Evolutionary conservation across 35 echinoderm and acorn worm species (phyloP).

Genomic region (Ophiothrix spiculata): DNA sequence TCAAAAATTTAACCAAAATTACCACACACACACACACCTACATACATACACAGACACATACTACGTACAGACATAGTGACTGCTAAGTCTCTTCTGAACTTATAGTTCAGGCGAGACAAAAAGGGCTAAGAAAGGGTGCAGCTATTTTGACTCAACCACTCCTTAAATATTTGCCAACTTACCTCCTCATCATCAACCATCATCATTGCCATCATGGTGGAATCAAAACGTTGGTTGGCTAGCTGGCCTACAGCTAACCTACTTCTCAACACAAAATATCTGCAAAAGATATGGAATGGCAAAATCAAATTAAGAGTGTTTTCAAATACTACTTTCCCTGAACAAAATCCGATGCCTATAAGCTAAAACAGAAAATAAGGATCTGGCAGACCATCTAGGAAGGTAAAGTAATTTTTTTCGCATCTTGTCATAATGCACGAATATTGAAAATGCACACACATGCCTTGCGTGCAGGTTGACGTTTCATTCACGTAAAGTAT

Average conservation of each 20-base stretch:
- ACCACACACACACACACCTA: not conserved
- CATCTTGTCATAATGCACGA: no score
- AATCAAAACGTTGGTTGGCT: no score
- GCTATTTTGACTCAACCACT: no score
- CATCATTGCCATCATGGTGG: not conserved
- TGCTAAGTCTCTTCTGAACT: not conserved
- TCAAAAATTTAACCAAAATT: not conserved
- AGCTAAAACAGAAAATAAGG: no score
- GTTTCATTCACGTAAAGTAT: no score
- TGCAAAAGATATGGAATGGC: not conserved
- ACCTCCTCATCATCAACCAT: not conserved
- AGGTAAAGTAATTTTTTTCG: no score
- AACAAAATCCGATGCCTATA: no score
- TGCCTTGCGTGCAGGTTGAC: no score
- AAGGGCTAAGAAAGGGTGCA: not conserved
- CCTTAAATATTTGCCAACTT: no score
- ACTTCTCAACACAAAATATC: not conserved
- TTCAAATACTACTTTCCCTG: not conserved
- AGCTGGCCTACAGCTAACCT: not conserved
- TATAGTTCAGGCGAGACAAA: not conserved
- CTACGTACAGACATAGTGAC: not conserved
- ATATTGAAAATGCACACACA: no score
- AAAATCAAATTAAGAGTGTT: not conserved
- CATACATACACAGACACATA: not conserved
- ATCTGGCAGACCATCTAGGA: no score